Percentiles rank a stretch among this genome's conserved stretches.
Conservation (phyloP, 2,113 vertebrate species). For the Plecotus auritus region DNA sequence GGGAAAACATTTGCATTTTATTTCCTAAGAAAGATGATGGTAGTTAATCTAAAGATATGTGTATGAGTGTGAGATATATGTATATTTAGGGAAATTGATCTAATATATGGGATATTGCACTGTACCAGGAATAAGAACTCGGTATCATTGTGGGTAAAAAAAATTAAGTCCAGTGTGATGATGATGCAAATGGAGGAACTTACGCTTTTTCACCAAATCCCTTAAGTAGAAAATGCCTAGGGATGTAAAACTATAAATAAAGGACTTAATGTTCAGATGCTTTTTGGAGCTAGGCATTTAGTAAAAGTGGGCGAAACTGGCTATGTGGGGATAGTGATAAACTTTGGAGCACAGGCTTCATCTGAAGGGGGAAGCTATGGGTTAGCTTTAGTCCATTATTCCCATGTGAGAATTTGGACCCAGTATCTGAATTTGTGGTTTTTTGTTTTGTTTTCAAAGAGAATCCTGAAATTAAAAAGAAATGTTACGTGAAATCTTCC, state of each 20-base stretch:
- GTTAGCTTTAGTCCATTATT: neutral
- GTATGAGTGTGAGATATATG: neutral
- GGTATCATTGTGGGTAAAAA: neutral
- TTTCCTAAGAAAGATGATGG: neutral
- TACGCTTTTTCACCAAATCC: neutral
- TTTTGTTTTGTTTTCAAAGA: neutral
- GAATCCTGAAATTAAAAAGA: neutral
- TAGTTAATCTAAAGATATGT: slow-evolving; percentile 1
- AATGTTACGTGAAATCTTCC: neutral
- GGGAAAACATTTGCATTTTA: neutral
- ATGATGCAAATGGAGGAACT: neutral
- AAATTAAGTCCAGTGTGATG: neutral
- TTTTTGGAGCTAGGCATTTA: neutral
- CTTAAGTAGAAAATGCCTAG: neutral
- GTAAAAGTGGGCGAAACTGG: neutral
- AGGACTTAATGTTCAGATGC: neutral
- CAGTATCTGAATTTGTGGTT: neutral
- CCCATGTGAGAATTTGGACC: neutral
- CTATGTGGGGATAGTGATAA: neutral
- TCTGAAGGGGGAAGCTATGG: neutral
- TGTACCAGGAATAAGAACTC: neutral
- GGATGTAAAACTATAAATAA: neutral
- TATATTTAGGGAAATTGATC: slow-evolving; percentile 10
- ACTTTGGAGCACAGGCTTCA: neutral
- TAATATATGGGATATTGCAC: neutral